These are phyloP conservation scores for Phthorimaea operculella DNA, from an alignment of 1,140 invertebrate genomes.

Conservation along the genomic window DNA sequence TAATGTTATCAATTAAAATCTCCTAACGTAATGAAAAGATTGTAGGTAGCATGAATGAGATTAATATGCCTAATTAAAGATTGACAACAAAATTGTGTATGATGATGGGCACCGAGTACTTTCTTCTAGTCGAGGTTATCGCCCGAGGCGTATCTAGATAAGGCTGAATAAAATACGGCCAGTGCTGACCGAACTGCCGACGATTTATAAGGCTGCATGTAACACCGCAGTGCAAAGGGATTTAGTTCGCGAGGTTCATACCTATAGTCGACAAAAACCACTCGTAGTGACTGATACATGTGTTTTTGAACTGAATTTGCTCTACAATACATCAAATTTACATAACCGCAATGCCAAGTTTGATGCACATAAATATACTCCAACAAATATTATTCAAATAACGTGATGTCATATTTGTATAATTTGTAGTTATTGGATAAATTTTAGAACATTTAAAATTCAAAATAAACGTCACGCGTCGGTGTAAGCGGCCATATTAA, in stretches of 20 bases:
- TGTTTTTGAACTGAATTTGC: no score
- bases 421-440: no score
- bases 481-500: not conserved
- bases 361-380: no score
- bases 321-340: no score
- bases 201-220: slow-evolving; percentile 1
- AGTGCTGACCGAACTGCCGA: not conserved
- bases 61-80: slow-evolving; percentile 3
- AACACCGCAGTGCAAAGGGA: not conserved
- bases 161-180: slow-evolving; percentile 3
- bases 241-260: no score
- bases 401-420: no score
- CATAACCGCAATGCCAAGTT: no score
- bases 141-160: slow-evolving; percentile 2
- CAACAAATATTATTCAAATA: no score
- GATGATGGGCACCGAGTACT: not conserved
- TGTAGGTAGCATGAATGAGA: not conserved
- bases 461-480: not conserved
- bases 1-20: not conserved
- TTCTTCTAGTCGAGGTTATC: slow-evolving; percentile 3
- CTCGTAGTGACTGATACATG: no score
- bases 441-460: no score
- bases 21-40: not conserved
- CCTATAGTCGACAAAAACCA: no score
- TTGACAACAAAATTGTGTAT: slow-evolving; percentile 5